Conservation (phyloP, 2,888 invertebrate species). For the Slavum lentiscoides region DNA sequence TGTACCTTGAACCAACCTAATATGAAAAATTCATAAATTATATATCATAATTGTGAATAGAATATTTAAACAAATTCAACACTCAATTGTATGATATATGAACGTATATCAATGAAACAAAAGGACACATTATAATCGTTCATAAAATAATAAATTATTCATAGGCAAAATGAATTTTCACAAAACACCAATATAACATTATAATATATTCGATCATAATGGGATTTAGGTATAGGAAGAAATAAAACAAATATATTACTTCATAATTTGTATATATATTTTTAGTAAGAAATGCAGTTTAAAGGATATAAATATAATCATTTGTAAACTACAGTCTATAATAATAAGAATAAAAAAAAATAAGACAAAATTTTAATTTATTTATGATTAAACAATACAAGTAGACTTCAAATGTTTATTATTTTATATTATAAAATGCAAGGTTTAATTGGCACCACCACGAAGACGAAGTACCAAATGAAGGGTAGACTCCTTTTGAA, state of each 20-base stretch:
- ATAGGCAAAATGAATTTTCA: background rate
- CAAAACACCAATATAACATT: background rate
- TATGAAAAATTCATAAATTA: no score
- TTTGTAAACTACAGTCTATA: background rate
- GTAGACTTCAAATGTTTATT: no score
- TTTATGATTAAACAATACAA: background rate
- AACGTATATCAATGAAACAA: no score
- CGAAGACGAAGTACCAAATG: conserved; percentile 64
- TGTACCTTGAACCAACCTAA: no score
- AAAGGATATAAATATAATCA: background rate
- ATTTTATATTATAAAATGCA: background rate
- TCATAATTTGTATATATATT: background rate
- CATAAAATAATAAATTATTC: no score
- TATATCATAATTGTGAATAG: no score
- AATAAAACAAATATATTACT: background rate
- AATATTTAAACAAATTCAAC: no score
- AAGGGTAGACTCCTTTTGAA: conserved; percentile 67
- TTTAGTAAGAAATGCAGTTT: background rate
- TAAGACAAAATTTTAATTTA: background rate
- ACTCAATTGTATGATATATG: no score
- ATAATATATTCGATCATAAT: background rate
- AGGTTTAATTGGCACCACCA: conserved; percentile 58
- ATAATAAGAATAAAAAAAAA: background rate
- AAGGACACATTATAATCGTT: no score
- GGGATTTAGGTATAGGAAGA: background rate